These are phyloP conservation scores for Muricea muricata DNA, from an alignment of 92 coral and sea anemone species.

Conservation along the genomic window DNA sequence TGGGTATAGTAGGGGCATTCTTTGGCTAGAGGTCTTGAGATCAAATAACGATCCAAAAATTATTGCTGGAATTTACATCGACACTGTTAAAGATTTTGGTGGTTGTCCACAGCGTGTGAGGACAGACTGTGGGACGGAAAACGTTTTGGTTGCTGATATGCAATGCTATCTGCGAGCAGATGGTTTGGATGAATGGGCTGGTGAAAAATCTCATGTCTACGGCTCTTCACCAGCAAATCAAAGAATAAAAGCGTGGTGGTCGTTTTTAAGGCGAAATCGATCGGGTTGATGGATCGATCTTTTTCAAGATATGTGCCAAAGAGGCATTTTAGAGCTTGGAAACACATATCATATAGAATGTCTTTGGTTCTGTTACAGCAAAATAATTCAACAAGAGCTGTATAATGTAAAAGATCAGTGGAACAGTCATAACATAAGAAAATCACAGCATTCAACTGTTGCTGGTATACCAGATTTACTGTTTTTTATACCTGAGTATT, in stretches of 20 bases:
- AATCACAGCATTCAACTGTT: background rate
- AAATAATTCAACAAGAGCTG: background rate
- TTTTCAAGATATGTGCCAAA: background rate
- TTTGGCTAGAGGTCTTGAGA: background rate
- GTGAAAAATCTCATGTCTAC: background rate
- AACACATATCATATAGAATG: background rate
- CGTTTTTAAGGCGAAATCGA: background rate
- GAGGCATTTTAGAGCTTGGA: background rate
- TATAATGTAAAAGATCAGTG: background rate
- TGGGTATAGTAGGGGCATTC: background rate
- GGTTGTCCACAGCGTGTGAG: background rate
- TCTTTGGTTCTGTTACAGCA: background rate
- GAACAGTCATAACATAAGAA: background rate
- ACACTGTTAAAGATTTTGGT: background rate
- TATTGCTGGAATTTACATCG: background rate
- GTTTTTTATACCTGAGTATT: background rate
- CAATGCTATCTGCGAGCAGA: slow-evolving; percentile 1
- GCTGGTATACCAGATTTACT: background rate
- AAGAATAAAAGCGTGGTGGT: too few relatives aligned
- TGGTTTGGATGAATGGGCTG: too few relatives aligned
- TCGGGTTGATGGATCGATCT: background rate
- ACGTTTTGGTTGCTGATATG: background rate
- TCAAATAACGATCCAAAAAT: background rate
- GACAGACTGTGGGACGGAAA: background rate
- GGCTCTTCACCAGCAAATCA: too few relatives aligned